These are phyloP conservation scores for Ophiothrix spiculata DNA, from an alignment of 35 echinoderm and acorn worm species.

Conservation along the genomic window DNA sequence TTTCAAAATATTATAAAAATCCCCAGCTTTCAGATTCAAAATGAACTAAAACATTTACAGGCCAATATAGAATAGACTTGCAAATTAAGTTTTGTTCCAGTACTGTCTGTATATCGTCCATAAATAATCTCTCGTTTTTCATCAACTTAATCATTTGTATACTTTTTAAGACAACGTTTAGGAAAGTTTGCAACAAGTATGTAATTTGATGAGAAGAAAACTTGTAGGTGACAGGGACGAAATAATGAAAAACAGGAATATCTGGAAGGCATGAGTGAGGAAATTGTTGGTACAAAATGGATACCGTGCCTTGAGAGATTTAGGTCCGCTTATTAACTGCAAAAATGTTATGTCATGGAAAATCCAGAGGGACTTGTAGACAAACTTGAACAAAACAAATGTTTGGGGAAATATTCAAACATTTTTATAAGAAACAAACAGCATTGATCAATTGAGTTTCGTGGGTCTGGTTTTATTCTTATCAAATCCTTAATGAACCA, in stretches of 20 bases:
- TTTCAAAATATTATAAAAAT: too few relatives aligned
- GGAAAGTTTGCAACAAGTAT: not conserved
- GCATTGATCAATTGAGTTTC: too few relatives aligned
- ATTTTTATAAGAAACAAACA: too few relatives aligned
- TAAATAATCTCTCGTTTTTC: not conserved
- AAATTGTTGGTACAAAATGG: not conserved
- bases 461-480: too few relatives aligned
- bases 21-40: too few relatives aligned
- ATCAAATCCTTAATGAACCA: too few relatives aligned
- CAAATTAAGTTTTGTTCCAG: not conserved
- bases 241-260: slow-evolving; percentile 1
- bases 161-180: not conserved
- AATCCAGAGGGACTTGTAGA: not conserved
- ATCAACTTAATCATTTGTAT: not conserved
- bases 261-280: not conserved
- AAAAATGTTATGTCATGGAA: slow-evolving; percentile 8
- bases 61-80: too few relatives aligned
- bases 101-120: not conserved
- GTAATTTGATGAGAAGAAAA: not conserved
- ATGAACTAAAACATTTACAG: too few relatives aligned
- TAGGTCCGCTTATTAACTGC: not conserved
- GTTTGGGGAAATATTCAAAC: too few relatives aligned
- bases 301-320: not conserved
- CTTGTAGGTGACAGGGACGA: not conserved
- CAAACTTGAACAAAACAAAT: too few relatives aligned